Evolutionary conservation across 2,113 vertebrate species (phyloP), one percentile per base, ranked within the genome.

Genomic region (Ctenomys sociabilis): DNA sequence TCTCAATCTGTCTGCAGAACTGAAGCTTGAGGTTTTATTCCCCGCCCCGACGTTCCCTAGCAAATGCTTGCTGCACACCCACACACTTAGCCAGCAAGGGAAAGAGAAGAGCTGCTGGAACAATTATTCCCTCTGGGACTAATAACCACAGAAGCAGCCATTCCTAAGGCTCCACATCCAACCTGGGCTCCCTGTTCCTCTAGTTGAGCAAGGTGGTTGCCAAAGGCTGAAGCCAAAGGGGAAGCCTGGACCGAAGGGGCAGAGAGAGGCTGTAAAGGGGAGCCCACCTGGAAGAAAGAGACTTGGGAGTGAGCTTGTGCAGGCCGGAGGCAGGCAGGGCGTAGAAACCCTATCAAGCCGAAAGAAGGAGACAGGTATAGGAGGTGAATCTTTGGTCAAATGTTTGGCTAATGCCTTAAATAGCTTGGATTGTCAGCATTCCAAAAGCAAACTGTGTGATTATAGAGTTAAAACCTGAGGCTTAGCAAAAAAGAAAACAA

Each of bases 61-160:
- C 95, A 97, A 96, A 93, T 94, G 93, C 95, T 92, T 95, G 96
- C 96, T 96, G 96, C 85, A 96, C 97, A 94, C 97, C 97, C 97
- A 97, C 97, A 84, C 81, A 93, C 92, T 92, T 85, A 96, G 94
- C 96, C 95, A 83, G 96, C 82, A 40, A 85, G 90, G 59, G 24
- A 54, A 43, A 73, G 81, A 92, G 75, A 61, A 91, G 91, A 90
- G 92, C 90, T 96, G 61, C 81, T 83, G 90, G 87, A 94, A 94
- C 78, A 87, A 87, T 57, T 52, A 43, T 83, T 96, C 93, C 81
- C 84, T 95, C 83, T 32, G 93, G 83, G 93, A 86, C 87, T 75
- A 57, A 68, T 83, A 75, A 94, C 24, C 78, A 40, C 66, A 73
- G 75, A 86, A 88, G 59, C 80, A 77, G 52, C 52, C 37, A 49